Evolutionary conservation across 2,888 invertebrate species (phyloP).

Genomic region (Pomacea canaliculata): DNA sequence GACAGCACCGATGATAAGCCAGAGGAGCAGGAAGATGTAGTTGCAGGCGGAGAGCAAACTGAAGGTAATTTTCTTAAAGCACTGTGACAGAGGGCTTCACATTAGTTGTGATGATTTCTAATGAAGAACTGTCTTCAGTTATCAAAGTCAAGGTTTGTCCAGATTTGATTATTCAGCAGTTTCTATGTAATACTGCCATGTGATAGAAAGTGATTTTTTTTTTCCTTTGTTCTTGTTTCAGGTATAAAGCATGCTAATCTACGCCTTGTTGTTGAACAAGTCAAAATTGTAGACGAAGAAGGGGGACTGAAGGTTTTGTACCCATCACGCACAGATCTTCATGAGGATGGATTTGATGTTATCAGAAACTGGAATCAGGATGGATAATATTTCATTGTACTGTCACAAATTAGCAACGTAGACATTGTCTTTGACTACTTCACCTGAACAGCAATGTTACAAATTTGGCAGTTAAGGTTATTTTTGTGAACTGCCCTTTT

Average conservation of each 20-base stretch:
- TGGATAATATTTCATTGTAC: not conserved
- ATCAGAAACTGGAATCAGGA: conserved; percentile 41
- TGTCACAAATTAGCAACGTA: too few relatives aligned
- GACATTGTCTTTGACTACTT: too few relatives aligned
- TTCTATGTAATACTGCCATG: too few relatives aligned
- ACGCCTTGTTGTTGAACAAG: conserved; percentile 75
- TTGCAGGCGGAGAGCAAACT: conserved; percentile 46
- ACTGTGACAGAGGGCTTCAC: too few relatives aligned
- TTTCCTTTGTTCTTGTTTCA: not conserved
- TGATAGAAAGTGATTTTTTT: not conserved
- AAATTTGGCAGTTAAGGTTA: too few relatives aligned
- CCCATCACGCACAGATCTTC: conserved; percentile 82
- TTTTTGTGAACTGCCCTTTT: too few relatives aligned
- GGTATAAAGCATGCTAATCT: not conserved
- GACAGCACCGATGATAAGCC: conserved; percentile 23
- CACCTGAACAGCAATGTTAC: too few relatives aligned
- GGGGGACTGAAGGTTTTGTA: conserved; percentile 83
- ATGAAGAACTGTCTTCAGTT: too few relatives aligned
- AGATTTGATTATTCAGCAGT: too few relatives aligned
- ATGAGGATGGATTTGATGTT: conserved; percentile 47
- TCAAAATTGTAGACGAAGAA: conserved; percentile 79
- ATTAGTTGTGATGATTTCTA: too few relatives aligned
- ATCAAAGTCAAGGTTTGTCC: too few relatives aligned
- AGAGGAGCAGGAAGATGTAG: conserved; percentile 28
- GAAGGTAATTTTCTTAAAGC: conserved; percentile 37